phyloP scores from a whole-genome alignment of 2,888 invertebrate species.

The Leucophora obtusa region DNA sequence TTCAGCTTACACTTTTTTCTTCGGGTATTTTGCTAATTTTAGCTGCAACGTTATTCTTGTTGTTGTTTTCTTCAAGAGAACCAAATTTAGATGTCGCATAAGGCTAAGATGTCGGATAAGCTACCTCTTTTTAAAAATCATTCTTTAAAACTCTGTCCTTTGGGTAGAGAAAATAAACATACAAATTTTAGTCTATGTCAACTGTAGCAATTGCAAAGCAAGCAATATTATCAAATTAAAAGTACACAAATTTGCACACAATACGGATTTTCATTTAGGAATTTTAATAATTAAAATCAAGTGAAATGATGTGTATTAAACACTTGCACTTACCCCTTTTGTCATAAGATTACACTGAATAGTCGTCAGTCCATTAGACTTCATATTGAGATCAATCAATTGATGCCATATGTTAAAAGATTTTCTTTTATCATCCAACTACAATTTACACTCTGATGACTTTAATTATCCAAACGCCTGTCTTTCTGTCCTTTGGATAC shows the following conservation, averaged over 20 bases:
- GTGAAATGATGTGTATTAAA: conserved; percentile 43
- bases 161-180: background rate
- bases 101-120: no score
- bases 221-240: background rate
- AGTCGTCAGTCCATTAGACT: conserved; percentile 3
- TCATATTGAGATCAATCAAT: conserved; percentile 13
- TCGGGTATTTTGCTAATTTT: no score
- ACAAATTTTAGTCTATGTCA: background rate
- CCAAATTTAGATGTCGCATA: no score
- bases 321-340: conserved; percentile 54
- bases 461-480: background rate
- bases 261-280: background rate
- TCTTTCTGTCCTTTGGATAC: background rate
- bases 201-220: background rate
- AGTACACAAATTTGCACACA: conserved; percentile 11
- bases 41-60: no score
- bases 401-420: conserved; percentile 41
- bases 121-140: no score
- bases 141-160: background rate
- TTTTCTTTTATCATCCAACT: conserved; percentile 6
- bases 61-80: no score
- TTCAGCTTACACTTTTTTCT: no score
- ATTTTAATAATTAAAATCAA: conserved; percentile 49
- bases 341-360: conserved; percentile 20
- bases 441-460: conserved; percentile 33